Conservation (phyloP, 2,113 vertebrate species). For the Xyrauchen texanus region DNA sequence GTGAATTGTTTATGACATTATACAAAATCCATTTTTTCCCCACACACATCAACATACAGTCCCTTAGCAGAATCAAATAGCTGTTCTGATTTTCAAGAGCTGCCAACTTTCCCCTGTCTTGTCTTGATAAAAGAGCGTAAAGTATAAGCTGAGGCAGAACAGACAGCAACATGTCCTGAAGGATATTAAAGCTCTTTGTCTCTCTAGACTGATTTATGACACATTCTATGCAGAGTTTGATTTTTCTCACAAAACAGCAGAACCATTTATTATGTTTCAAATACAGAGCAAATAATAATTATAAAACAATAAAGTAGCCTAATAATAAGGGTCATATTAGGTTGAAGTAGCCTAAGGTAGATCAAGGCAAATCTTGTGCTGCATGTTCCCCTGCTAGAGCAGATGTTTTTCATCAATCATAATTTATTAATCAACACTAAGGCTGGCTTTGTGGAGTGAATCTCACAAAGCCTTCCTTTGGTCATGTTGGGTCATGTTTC, state of each 20-base stretch:
- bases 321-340: neutral
- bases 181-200: constrained; percentile 45
- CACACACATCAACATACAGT: constrained; percentile 31
- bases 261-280: constrained; percentile 17
- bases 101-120: constrained; percentile 31
- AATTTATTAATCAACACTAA: neutral
- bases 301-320: neutral
- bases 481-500: no score
- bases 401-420: neutral
- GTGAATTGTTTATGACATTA: constrained; percentile 34
- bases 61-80: constrained; percentile 43
- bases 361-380: neutral
- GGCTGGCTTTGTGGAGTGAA: no score
- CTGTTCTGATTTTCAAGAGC: constrained; percentile 37
- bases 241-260: constrained; percentile 22
- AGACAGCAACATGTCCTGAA: constrained; percentile 17
- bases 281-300: neutral
- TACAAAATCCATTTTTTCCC: constrained; percentile 1
- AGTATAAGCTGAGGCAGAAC: constrained; percentile 34
- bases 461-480: no score
- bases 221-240: neutral
- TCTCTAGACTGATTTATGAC: constrained; percentile 31
- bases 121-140: constrained; percentile 43
- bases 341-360: no score
- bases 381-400: neutral